A percentile compares a stretch with the other conserved stretches of the same genome.
phyloP scores from a whole-genome alignment of 2,113 vertebrate genomes.

The Piprites chloris region DNA sequence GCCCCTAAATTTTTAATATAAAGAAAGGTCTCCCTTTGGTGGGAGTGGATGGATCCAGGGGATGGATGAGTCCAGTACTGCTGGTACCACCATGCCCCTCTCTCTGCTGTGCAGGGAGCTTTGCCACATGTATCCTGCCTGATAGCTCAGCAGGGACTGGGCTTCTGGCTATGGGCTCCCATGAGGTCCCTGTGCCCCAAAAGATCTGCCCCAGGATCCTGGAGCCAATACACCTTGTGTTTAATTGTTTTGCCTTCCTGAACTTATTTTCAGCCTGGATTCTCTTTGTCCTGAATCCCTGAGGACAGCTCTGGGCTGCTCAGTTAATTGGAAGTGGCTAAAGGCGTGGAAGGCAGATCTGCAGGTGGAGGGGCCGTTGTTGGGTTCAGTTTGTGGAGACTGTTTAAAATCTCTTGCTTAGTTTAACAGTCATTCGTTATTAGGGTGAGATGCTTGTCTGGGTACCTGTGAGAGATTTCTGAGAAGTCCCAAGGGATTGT shows the following conservation, averaged over 20 bases:
- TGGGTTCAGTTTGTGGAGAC: slow-evolving; percentile 59
- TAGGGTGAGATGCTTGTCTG: slow-evolving; percentile 57
- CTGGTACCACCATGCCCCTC: no score
- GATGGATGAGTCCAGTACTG: fast-evolving
- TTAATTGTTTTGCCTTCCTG: slow-evolving; percentile 51
- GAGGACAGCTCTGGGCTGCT: slow-evolving; percentile 46
- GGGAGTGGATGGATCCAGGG: neutral
- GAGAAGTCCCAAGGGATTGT: slow-evolving; percentile 37
- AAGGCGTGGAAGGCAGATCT: slow-evolving; percentile 34
- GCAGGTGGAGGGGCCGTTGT: slow-evolving; percentile 23
- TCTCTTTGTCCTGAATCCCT: slow-evolving; percentile 11
- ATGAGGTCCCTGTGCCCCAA: neutral
- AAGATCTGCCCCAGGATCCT: neutral
- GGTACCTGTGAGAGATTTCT: slow-evolving; percentile 46
- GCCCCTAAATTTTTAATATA: neutral
- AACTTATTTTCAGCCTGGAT: slow-evolving; percentile 48
- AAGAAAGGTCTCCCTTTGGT: neutral
- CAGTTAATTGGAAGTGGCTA: slow-evolving; percentile 69
- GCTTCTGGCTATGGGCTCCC: neutral
- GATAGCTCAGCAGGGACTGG: neutral
- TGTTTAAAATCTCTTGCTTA: slow-evolving; percentile 61
- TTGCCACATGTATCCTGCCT: neutral
- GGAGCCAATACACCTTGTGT: slow-evolving; percentile 3
- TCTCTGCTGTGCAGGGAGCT: neutral
- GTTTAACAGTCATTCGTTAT: slow-evolving; percentile 63